These are phyloP conservation scores for Pseudopleuronectes americanus DNA, from an alignment of 2,797 vertebrate genomes.

Conservation along the genomic window DNA sequence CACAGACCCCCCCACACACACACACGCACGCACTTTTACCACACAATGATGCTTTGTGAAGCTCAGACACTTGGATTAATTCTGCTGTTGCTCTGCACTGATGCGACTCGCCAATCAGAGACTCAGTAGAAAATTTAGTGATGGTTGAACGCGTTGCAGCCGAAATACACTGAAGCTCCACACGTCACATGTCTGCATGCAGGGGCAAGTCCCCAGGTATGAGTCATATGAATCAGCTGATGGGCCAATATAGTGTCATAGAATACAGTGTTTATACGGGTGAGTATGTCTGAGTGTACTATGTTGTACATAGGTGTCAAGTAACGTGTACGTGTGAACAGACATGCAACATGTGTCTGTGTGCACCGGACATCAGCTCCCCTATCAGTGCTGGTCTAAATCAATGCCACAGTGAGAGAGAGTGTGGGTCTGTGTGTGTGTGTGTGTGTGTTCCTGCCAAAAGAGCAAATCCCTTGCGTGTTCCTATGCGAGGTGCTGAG, in stretches of 20 bases:
- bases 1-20: background rate
- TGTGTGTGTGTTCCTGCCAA: constrained; percentile 37
- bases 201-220: constrained; percentile 20
- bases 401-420: constrained; percentile 30
- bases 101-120: background rate
- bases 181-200: constrained; percentile 15
- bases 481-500: constrained; percentile 34
- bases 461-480: constrained; percentile 45
- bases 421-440: constrained; percentile 26
- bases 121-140: constrained; percentile 18
- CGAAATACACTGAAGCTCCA: background rate
- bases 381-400: constrained; percentile 49
- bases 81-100: background rate
- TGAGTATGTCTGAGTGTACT: constrained; percentile 23
- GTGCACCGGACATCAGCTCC: background rate
- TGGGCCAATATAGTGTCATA: constrained; percentile 9
- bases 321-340: constrained; percentile 45
- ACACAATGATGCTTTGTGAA: background rate
- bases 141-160: constrained; percentile 28
- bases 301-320: constrained; percentile 42
- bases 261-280: constrained; percentile 36
- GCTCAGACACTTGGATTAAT: background rate
- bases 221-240: constrained; percentile 36
- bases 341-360: constrained; percentile 44
- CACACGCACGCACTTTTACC: background rate